These are phyloP conservation scores for Vireo griseus DNA, from an alignment of 2,797 vertebrate genomes.

Conservation along the genomic window DNA sequence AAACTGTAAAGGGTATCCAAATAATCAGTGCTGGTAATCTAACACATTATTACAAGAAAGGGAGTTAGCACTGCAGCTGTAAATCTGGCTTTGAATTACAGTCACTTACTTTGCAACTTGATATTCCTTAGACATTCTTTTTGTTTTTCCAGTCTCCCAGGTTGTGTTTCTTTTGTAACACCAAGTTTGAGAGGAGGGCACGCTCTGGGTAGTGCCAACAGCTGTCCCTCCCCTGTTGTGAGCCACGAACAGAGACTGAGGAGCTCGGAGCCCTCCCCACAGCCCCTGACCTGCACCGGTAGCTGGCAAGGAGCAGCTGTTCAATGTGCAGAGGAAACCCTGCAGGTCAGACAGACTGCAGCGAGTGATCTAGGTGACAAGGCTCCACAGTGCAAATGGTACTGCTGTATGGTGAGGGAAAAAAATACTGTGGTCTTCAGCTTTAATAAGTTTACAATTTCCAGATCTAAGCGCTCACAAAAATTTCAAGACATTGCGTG, in stretches of 20 bases:
- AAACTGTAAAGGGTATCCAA: neutral
- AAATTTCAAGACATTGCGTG: neutral
- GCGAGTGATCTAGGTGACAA: neutral
- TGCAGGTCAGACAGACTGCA: neutral
- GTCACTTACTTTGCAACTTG: neutral
- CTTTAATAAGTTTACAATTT: neutral
- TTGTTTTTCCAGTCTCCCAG: neutral
- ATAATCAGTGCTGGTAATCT: neutral
- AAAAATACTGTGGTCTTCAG: neutral
- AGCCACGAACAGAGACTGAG: neutral
- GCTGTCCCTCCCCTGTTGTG: neutral
- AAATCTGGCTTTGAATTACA: neutral
- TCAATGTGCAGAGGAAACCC: neutral
- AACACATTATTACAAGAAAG: neutral
- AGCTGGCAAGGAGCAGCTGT: neutral
- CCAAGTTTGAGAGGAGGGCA: accelerated
- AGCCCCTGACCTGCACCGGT: neutral
- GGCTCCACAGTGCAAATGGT: neutral
- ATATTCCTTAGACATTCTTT: neutral
- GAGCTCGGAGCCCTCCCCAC: neutral
- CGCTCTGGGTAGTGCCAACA: accelerated
- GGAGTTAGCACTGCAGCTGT: neutral
- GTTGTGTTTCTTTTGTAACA: neutral
- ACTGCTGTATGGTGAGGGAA: neutral
- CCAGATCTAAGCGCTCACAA: neutral